Evolutionary conservation across 2,888 invertebrate species (phyloP), one percentile per base, ranked within the genome.

Genomic region (Calameuta filiformis): DNA sequence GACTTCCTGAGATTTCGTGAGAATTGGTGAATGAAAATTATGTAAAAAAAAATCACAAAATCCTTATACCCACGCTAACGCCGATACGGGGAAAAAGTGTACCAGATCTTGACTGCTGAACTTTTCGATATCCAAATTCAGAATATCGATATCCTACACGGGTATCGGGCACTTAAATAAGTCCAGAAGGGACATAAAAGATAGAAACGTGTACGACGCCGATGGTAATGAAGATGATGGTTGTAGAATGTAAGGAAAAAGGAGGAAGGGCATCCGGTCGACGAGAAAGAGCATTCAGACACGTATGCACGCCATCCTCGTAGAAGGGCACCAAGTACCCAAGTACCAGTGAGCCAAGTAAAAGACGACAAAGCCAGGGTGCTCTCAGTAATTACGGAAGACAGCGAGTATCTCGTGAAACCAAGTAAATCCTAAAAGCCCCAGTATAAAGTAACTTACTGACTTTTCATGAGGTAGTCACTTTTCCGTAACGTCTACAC

Each of bases 221-320:
- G 83, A 83, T 80, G 84, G 83, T 86, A 84, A 88, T 84, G 84
- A 87, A 84, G 86, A 87, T 83, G 85, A 86, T 84, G 83, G 82
- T 79, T 76, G 78, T 80, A 81, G 82, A 83, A 82, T 82, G 83
- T 85, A 84, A 83, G 84, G 82, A 79, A 77, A 79, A 75, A 69
- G 79, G 79, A 76, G 79, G 73, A 78, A 76, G 75, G 37, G 76
- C 84, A 89, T 89, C 89, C 89, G 89, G 88, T 86, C 82, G 85
- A 79, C 79, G 85, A 82, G 85, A 82, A 79, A 76, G 81, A 82
- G 84, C 86, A 83, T 85, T 87, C 84, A 82, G 79, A 81, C 80
- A 83, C 78, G 78, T 78, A 75, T 30, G 69, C 31, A 69, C 69
- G 33, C n/a, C 69, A 30, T 69, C 69, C 69, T 33, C 69, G 40